A percentile compares a stretch with the other conserved stretches of the same genome.
phyloP scores from a whole-genome alignment of 2,888 invertebrate species.

The Euspilapteryx auroguttella region DNA sequence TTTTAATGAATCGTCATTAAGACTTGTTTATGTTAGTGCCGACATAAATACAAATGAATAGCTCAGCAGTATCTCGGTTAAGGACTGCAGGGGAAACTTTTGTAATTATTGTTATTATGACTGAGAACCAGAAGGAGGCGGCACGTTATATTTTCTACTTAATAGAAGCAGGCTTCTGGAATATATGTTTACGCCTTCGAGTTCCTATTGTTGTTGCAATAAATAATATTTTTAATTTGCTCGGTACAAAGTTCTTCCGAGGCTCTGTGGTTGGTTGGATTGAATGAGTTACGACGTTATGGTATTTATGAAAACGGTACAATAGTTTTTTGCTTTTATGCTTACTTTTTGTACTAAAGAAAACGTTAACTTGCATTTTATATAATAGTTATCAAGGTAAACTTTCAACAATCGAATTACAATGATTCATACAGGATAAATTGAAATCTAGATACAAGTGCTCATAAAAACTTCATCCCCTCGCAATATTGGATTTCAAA shows the following conservation, averaged over 20 bases:
- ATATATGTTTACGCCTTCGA: slow-evolving; percentile 13
- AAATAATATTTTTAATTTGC: slow-evolving; percentile 25
- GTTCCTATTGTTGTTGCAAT: slow-evolving; percentile 31
- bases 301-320: too few relatives aligned
- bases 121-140: slow-evolving; percentile 37
- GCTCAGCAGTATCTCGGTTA: slow-evolving; percentile 30
- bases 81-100: slow-evolving; percentile 42
- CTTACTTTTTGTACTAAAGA: too few relatives aligned
- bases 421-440: too few relatives aligned
- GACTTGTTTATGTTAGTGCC: slow-evolving; percentile 29
- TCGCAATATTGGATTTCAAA: slow-evolving; percentile 5
- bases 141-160: slow-evolving; percentile 50
- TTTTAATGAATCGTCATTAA: slow-evolving; percentile 19
- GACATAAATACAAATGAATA: slow-evolving; percentile 42
- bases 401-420: neutral
- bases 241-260: too few relatives aligned
- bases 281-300: too few relatives aligned
- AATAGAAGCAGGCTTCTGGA: slow-evolving; percentile 34
- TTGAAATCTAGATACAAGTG: too few relatives aligned
- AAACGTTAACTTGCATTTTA: too few relatives aligned
- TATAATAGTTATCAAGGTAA: slow-evolving; percentile 2
- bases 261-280: too few relatives aligned
- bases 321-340: too few relatives aligned
- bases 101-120: slow-evolving; percentile 54
- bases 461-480: too few relatives aligned